phyloP scores from a whole-genome alignment of 2,888 invertebrate species.

The Gonocerus acuteangulatus region DNA sequence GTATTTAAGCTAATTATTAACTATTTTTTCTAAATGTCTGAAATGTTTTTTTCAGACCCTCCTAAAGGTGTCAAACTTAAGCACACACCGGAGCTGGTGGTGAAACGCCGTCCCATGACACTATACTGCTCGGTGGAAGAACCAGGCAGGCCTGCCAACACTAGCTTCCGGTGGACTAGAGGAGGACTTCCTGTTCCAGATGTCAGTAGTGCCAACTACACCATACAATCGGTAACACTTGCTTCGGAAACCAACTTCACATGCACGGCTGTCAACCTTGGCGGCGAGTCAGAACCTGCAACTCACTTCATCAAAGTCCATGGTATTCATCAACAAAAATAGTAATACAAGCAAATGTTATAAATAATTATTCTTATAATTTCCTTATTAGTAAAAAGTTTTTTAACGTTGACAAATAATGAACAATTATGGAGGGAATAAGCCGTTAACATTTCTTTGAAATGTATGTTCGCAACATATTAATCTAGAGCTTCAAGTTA shows the following conservation, averaged over 20 bases:
- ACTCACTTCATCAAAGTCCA: slow-evolving; percentile 62
- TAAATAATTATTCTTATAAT: too few relatives aligned
- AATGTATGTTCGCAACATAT: too few relatives aligned
- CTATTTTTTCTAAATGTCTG: slow-evolving; percentile 82
- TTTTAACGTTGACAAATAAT: too few relatives aligned
- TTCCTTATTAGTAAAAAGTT: too few relatives aligned
- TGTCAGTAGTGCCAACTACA: slow-evolving; percentile 67
- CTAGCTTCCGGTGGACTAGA: slow-evolving; percentile 59
- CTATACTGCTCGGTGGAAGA: slow-evolving; percentile 76
- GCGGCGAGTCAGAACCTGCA: slow-evolving; percentile 66
- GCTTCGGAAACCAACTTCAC: slow-evolving; percentile 84
- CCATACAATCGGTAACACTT: slow-evolving; percentile 72
- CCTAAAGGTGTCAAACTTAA: slow-evolving; percentile 71
- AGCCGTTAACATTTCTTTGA: too few relatives aligned
- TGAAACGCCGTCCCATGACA: slow-evolving; percentile 75
- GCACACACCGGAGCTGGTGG: slow-evolving; percentile 65
- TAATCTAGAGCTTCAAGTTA: too few relatives aligned
- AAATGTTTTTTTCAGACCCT: slow-evolving; percentile 58
- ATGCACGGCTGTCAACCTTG: slow-evolving; percentile 77
- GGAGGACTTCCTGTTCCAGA: slow-evolving; percentile 67
- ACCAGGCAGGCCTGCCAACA: slow-evolving; percentile 63
- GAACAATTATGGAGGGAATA: too few relatives aligned
- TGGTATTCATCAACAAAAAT: slow-evolving; percentile 47
- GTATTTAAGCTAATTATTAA: too few relatives aligned
- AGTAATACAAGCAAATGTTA: too few relatives aligned